phyloP scores from a whole-genome alignment of 1,140 invertebrate species.

The Mactra quadrangularis region DNA sequence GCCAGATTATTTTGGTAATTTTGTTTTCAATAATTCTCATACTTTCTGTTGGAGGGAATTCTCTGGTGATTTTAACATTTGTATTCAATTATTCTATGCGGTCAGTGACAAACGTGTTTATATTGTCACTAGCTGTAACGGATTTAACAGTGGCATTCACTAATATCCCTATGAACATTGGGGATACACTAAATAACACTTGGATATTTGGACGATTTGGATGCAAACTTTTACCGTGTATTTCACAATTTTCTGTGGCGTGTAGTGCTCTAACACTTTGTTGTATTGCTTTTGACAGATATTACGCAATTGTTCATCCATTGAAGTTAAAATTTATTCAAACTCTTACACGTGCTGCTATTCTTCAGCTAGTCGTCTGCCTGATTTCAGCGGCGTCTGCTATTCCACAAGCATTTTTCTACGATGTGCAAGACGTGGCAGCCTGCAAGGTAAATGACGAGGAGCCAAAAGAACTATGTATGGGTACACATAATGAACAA shows the following conservation, averaged over 20 bases:
- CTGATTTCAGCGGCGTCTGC: conserved; percentile 90
- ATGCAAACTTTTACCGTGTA: conserved; percentile 73
- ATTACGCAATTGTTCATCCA: conserved; percentile 75
- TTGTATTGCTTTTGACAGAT: conserved; percentile 77
- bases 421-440: conserved; percentile 54
- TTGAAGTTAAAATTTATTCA: conserved; percentile 88
- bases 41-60: conserved; percentile 70
- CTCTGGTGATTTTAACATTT: conserved; percentile 71
- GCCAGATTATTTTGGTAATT: conserved; percentile 36
- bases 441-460: conserved; percentile 28
- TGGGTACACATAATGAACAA: conserved; percentile 24
- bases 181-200: conserved; percentile 43
- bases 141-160: conserved; percentile 70
- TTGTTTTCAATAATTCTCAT: conserved; percentile 49
- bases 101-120: conserved; percentile 77
- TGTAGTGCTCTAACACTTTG: conserved; percentile 75
- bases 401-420: conserved; percentile 68
- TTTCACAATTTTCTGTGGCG: conserved; percentile 68
- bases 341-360: conserved; percentile 88
- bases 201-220: conserved; percentile 72
- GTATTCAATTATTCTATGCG: conserved; percentile 72
- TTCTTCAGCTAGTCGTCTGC: conserved; percentile 94
- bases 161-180: conserved; percentile 70
- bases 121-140: conserved; percentile 73
- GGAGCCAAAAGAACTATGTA: conserved; percentile 44